These are phyloP conservation scores for Eremophila alpestris DNA, from an alignment of 2,797 vertebrate genomes.

Conservation along the genomic window DNA sequence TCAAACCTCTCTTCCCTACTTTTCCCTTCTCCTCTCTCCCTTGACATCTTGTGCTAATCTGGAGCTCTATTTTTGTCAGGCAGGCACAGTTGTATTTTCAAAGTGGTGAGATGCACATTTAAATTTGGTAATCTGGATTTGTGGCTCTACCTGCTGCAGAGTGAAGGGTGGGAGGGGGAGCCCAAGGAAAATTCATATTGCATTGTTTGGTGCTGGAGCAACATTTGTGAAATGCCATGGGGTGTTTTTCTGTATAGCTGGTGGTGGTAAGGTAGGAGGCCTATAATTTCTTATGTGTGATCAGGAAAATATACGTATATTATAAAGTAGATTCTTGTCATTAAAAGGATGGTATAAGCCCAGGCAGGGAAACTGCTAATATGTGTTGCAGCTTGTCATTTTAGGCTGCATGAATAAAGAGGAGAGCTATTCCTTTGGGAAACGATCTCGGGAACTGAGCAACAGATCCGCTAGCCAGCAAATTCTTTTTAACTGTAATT, in stretches of 20 bases:
- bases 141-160: background rate
- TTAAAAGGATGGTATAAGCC: conserved; percentile 59
- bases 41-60: background rate
- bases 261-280: conserved; percentile 3
- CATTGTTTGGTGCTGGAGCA: background rate
- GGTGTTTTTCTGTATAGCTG: background rate
- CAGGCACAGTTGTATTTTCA: background rate
- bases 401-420: conserved; percentile 66
- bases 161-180: background rate
- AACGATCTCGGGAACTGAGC: conserved; percentile 68
- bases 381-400: conserved; percentile 71
- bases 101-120: background rate
- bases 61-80: background rate
- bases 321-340: conserved; percentile 59
- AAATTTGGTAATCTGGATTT: background rate
- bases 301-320: conserved; percentile 23
- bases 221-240: background rate
- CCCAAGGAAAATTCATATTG: background rate
- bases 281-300: background rate
- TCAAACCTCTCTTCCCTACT: background rate
- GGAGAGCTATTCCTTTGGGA: conserved; percentile 71
- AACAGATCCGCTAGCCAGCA: conserved; percentile 67
- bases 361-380: conserved; percentile 70
- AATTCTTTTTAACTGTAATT: conserved; percentile 73
- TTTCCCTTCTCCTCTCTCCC: background rate